Percentiles rank a stretch among this genome's conserved stretches.
These are phyloP conservation scores for Umimayanthus kanabou DNA, from an alignment of 92 coral and sea anemone species.

Conservation along the genomic window DNA sequence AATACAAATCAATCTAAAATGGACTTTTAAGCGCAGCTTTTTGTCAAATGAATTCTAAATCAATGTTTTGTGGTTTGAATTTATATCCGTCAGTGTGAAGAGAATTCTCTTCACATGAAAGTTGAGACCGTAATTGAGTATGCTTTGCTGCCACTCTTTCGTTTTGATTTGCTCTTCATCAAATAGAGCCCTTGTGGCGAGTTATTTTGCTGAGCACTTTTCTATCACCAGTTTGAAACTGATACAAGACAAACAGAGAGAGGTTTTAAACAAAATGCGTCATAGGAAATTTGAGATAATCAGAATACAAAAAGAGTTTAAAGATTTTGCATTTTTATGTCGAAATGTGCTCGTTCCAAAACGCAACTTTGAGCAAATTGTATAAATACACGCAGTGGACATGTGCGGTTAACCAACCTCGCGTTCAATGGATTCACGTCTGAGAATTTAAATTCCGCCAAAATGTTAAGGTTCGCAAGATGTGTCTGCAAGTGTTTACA, in stretches of 20 bases:
- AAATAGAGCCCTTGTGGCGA: not conserved
- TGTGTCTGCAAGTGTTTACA: not conserved
- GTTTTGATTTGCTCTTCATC: not conserved
- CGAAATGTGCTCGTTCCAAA: not conserved
- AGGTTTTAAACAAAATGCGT: not conserved
- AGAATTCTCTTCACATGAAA: not conserved
- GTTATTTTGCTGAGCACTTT: not conserved
- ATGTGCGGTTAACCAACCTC: not conserved
- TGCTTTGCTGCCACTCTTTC: not conserved
- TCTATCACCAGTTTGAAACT: not conserved
- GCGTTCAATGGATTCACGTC: not conserved
- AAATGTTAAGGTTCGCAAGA: not conserved
- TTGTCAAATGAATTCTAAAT: not conserved
- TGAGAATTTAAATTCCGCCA: too few relatives aligned
- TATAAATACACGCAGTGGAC: too few relatives aligned
- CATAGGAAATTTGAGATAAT: not conserved
- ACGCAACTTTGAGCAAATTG: not conserved
- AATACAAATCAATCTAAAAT: not conserved
- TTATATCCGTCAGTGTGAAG: not conserved
- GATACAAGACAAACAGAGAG: not conserved
- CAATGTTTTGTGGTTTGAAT: not conserved
- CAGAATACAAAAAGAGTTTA: not conserved
- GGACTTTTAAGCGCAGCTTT: not conserved
- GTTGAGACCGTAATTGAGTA: not conserved
- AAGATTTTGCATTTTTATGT: not conserved